Percentiles rank a stretch among this genome's conserved stretches.
Conservation (phyloP, 2,888 invertebrate genomes). For the Cyclophora punctaria region DNA sequence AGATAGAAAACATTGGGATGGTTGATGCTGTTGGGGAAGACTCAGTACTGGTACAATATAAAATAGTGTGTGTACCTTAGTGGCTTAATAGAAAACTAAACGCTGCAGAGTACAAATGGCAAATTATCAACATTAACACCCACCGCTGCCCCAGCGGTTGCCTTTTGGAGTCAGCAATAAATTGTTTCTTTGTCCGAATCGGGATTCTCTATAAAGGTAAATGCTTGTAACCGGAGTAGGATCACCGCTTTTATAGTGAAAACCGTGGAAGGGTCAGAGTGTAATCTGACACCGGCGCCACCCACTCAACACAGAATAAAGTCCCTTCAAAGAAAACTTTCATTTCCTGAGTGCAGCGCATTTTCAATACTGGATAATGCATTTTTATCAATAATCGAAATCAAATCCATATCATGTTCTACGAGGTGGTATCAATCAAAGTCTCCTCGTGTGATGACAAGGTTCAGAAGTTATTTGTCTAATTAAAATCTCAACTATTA, state of each 20-base stretch:
- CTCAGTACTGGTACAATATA: neutral
- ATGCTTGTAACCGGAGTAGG: slow-evolving; percentile 54
- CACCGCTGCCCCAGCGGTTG: too few relatives aligned
- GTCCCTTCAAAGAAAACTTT: slow-evolving; percentile 41
- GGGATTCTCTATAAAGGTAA: slow-evolving; percentile 16
- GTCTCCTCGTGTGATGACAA: slow-evolving; percentile 6
- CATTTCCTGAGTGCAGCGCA: slow-evolving; percentile 66
- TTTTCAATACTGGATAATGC: slow-evolving; percentile 38
- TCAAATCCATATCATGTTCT: slow-evolving; percentile 1
- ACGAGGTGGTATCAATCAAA: neutral
- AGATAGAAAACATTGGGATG: too few relatives aligned
- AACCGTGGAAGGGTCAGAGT: slow-evolving; percentile 58
- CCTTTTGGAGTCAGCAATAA: too few relatives aligned
- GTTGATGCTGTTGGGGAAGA: too few relatives aligned
- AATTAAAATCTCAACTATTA: slow-evolving; percentile 23
- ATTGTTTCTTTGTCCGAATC: neutral
- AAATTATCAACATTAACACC: too few relatives aligned
- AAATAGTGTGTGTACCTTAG: neutral
- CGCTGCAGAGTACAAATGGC: too few relatives aligned
- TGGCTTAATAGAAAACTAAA: too few relatives aligned
- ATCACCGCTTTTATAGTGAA: slow-evolving; percentile 56
- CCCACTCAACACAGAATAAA: slow-evolving; percentile 45
- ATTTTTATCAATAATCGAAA: slow-evolving; percentile 31
- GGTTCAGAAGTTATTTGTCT: slow-evolving; percentile 18
- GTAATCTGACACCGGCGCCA: slow-evolving; percentile 55